Percentiles rank a stretch among this genome's conserved stretches.
Conservation (phyloP, 2,113 vertebrate genomes). For the Oryzias curvinotus region DNA sequence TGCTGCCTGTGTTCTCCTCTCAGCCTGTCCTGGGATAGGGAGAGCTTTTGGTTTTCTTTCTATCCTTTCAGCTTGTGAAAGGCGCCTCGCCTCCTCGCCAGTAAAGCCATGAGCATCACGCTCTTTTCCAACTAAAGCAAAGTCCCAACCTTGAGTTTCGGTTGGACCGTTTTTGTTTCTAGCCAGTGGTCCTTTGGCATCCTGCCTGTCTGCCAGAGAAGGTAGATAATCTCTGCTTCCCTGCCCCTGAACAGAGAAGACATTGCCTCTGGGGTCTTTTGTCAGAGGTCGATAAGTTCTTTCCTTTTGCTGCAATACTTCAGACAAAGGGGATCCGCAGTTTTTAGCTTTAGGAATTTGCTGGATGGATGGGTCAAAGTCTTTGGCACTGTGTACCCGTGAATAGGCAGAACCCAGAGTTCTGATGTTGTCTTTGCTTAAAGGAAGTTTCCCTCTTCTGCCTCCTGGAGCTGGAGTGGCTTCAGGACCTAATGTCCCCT, state of each 20-base stretch:
- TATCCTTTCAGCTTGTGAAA: constrained; percentile 17
- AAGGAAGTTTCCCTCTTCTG: constrained; percentile 3
- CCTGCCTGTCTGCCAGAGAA: constrained; percentile 7
- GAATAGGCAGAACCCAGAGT: constrained; percentile 2
- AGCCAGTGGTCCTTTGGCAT: not conserved
- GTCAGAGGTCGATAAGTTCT: constrained; percentile 11
- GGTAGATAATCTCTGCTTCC: constrained; percentile 8
- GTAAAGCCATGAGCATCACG: constrained; percentile 22
- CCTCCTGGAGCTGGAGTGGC: not conserved
- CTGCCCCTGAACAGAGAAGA: constrained; percentile 3
- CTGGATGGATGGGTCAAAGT: constrained; percentile 2
- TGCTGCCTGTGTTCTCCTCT: constrained; percentile 42
- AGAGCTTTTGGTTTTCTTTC: constrained; percentile 35
- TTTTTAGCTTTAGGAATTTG: constrained; percentile 17
- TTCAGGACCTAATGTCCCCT: constrained; percentile 2
- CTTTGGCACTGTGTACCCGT: constrained; percentile 5
- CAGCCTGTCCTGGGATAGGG: constrained; percentile 30
- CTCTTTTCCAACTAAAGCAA: constrained; percentile 6
- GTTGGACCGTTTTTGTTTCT: constrained; percentile 16
- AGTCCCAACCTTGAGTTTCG: constrained; percentile 19
- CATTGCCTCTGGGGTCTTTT: not conserved
- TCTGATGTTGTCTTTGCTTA: constrained; percentile 31
- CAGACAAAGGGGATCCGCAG: constrained; percentile 20
- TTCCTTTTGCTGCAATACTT: constrained; percentile 4
- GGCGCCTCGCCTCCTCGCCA: constrained; percentile 15